phyloP scores from a whole-genome alignment of 2,113 vertebrate species.

The Myiozetetes cayanensis region DNA sequence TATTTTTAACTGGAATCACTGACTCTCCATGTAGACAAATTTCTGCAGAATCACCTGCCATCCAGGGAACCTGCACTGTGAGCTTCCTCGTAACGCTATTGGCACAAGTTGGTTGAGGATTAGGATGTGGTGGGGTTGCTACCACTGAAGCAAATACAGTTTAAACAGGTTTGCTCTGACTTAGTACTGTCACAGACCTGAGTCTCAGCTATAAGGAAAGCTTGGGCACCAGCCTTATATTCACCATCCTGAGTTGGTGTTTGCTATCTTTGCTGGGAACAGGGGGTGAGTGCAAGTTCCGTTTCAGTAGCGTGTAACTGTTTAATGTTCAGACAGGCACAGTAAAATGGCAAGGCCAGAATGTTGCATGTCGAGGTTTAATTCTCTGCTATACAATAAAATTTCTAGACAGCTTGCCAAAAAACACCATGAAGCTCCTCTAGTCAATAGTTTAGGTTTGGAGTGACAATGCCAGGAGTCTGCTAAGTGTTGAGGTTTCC shows the following conservation, averaged over 20 bases:
- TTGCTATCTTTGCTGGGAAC: background rate
- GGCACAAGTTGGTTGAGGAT: background rate
- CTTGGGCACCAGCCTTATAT: background rate
- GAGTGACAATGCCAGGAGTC: background rate
- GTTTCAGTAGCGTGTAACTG: background rate
- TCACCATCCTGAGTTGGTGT: background rate
- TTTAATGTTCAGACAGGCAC: background rate
- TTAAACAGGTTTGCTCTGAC: background rate
- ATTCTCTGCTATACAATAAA: background rate
- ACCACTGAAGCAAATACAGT: background rate
- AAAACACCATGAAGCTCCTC: background rate
- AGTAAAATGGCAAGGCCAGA: background rate
- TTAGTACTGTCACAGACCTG: background rate
- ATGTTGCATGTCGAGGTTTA: background rate
- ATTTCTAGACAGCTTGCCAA: constrained; percentile 1
- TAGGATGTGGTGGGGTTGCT: background rate
- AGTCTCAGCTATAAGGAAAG: background rate
- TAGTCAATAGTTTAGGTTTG: background rate
- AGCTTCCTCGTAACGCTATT: fast-evolving
- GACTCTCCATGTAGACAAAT: background rate
- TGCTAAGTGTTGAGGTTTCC: background rate
- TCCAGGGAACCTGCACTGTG: background rate
- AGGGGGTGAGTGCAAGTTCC: background rate
- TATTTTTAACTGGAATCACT: background rate
- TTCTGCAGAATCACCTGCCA: background rate